Evolutionary conservation across 2,888 invertebrate species (phyloP).

Genomic region (Harmothoe impar): DNA sequence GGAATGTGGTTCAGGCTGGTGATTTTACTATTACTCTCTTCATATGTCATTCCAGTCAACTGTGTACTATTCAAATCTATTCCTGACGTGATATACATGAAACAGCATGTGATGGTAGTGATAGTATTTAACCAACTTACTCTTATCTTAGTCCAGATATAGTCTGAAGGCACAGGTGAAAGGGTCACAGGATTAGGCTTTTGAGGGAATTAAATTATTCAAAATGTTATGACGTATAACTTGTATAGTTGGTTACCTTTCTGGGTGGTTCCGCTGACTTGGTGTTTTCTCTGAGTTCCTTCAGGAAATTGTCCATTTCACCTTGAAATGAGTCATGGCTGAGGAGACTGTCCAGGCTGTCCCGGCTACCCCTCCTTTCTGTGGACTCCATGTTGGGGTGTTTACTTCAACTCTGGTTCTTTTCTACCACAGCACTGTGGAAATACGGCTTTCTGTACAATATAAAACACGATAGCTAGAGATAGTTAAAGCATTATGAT

Average conservation of each 20-base stretch:
- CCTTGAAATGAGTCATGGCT: slow-evolving; percentile 19
- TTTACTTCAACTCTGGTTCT: neutral
- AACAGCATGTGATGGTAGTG: too few relatives aligned
- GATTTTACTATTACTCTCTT: too few relatives aligned
- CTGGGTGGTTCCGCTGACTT: neutral
- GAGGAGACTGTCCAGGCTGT: neutral
- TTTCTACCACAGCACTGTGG: neutral
- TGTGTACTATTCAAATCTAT: too few relatives aligned
- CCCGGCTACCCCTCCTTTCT: neutral
- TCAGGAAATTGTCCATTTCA: slow-evolving; percentile 31
- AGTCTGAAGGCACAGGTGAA: too few relatives aligned
- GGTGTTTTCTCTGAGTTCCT: neutral
- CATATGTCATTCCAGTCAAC: too few relatives aligned
- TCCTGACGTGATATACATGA: too few relatives aligned
- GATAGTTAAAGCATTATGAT: neutral
- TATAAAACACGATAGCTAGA: neutral
- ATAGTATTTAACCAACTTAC: too few relatives aligned
- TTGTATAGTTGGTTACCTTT: neutral
- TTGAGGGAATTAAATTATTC: too few relatives aligned
- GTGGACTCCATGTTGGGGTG: neutral
- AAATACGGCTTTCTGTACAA: neutral
- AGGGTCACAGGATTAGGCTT: too few relatives aligned
- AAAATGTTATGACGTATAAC: too few relatives aligned
- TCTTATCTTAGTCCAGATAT: too few relatives aligned
- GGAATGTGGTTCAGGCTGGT: too few relatives aligned